Conservation (phyloP, 2,797 vertebrate species). For the Tinamus major region DNA sequence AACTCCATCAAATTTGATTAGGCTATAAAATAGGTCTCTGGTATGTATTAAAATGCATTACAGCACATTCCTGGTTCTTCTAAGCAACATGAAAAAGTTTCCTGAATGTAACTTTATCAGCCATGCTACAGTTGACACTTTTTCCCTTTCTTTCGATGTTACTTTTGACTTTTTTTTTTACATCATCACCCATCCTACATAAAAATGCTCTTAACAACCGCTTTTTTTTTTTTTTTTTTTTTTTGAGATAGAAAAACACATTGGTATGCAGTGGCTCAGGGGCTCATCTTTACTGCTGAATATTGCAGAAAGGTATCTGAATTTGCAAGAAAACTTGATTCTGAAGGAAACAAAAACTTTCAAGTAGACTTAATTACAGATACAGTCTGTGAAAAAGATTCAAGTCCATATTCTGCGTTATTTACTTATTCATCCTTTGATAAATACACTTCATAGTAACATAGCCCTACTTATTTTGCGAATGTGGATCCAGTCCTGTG, state of each 20-base stretch:
- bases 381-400: not conserved
- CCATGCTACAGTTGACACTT: not conserved
- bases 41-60: conserved; percentile 38
- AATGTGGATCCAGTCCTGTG: not conserved
- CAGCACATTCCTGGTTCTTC: conserved; percentile 18
- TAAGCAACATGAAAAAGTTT: conserved; percentile 31
- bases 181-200: conserved; percentile 15
- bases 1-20: conserved; percentile 31
- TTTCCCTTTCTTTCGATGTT: not conserved
- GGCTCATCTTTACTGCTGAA: not conserved
- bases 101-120: conserved; percentile 49
- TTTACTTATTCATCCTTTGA: not conserved
- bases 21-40: conserved; percentile 33
- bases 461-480: not conserved
- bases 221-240: not conserved
- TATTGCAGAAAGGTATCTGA: not conserved
- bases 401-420: not conserved
- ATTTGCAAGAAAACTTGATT: not conserved
- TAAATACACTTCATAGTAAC: not conserved
- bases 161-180: conserved; percentile 52
- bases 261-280: not conserved
- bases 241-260: not conserved
- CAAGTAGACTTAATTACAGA: not conserved
- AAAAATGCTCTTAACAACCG: not conserved
- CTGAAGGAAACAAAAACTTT: not conserved